These are phyloP conservation scores for Miichthys miiuy DNA, from an alignment of 2,797 vertebrate species.

Conservation along the genomic window DNA sequence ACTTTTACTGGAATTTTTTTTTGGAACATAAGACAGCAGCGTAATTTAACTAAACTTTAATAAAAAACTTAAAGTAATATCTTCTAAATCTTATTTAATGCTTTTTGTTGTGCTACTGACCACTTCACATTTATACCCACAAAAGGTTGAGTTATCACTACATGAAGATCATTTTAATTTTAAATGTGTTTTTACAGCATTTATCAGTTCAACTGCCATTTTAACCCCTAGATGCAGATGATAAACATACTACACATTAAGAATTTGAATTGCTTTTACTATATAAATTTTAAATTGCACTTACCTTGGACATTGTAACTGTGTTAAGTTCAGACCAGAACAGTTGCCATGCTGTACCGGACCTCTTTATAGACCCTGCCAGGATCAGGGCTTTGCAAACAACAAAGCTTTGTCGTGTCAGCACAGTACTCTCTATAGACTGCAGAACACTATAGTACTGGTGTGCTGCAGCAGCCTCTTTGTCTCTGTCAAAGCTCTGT, in stretches of 20 bases:
- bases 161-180: neutral
- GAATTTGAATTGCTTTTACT: neutral
- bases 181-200: neutral
- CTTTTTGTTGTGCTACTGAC: constrained; percentile 4
- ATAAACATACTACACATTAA: neutral
- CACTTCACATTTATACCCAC: neutral
- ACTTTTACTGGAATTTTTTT: constrained; percentile 11
- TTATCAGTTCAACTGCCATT: neutral
- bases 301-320: constrained; percentile 87
- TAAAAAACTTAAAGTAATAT: too few species aligned
- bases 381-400: constrained; percentile 80
- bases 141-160: neutral
- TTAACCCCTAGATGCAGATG: neutral
- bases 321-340: constrained; percentile 71
- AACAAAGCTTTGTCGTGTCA: constrained; percentile 83
- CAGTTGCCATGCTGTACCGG: constrained; percentile 55
- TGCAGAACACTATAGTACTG: constrained; percentile 68
- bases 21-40: too few species aligned
- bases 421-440: constrained; percentile 79
- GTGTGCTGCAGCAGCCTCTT: constrained; percentile 68
- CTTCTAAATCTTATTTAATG: neutral
- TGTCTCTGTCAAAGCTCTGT: constrained; percentile 79
- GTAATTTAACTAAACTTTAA: neutral
- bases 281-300: constrained; percentile 50
- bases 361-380: constrained; percentile 83